phyloP scores from a whole-genome alignment of 2,888 invertebrate species.

The Eupithecia tripunctaria region DNA sequence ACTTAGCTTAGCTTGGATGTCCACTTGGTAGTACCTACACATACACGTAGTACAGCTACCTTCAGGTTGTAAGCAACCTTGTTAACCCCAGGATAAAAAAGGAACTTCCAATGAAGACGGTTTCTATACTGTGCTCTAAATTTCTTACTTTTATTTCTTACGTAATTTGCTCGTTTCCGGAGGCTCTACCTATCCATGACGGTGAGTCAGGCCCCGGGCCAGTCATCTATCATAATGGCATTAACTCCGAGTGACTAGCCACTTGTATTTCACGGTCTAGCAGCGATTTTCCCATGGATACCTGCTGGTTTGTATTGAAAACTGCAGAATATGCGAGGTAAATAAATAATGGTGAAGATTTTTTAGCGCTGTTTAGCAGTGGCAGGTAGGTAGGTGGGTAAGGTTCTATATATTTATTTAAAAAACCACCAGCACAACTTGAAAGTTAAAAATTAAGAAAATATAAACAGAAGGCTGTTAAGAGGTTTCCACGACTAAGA shows the following conservation, averaged over 20 bases:
- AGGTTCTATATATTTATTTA: no score
- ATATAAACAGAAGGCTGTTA: no score
- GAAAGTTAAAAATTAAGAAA: not conserved
- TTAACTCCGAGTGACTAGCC: constrained; percentile 53
- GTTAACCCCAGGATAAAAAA: no score
- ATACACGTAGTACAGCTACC: no score
- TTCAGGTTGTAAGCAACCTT: no score
- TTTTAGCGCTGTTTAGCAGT: not conserved
- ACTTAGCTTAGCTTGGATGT: no score
- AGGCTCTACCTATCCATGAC: constrained; percentile 39
- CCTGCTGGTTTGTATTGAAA: constrained; percentile 1
- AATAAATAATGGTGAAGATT: not conserved
- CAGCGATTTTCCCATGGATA: constrained; percentile 2
- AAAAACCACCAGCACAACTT: no score
- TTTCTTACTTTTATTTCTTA: not conserved
- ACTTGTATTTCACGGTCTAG: constrained; percentile 41
- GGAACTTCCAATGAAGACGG: not conserved
- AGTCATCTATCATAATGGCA: constrained; percentile 62
- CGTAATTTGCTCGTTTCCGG: constrained; percentile 1
- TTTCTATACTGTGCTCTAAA: not conserved
- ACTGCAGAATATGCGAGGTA: not conserved
- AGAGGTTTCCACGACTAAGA: no score
- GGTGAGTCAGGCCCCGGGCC: constrained; percentile 55
- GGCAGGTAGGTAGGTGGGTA: no score
- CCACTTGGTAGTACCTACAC: no score